A percentile compares a stretch with the other conserved stretches of the same genome.
phyloP scores from a whole-genome alignment of 35 echinoderm and acorn worm genomes.

The Nesometra sesokonis region DNA sequence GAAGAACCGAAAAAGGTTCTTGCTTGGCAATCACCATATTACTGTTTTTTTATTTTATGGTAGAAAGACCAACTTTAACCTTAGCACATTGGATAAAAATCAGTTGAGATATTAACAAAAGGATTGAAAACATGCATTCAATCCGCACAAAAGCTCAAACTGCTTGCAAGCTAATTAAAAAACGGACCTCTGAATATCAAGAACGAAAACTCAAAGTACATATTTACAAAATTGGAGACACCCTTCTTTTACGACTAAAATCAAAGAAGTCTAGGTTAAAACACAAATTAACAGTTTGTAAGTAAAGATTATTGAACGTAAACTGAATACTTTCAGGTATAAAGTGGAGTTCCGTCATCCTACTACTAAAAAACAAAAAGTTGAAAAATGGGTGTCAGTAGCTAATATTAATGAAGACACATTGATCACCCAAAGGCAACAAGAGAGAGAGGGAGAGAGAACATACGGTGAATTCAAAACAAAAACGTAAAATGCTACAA shows the following conservation, averaged over 20 bases:
- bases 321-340: neutral
- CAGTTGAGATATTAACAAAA: neutral
- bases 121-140: neutral
- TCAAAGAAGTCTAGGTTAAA: neutral
- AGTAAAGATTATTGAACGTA: constrained; percentile 1
- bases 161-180: neutral
- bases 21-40: constrained; percentile 13
- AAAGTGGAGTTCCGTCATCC: neutral
- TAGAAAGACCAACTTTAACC: neutral
- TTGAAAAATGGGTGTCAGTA: neutral
- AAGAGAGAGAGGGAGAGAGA: constrained; percentile 2
- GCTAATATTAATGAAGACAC: neutral
- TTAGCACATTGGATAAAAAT: neutral
- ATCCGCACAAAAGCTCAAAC: neutral
- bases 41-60: constrained; percentile 12
- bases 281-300: neutral
- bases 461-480: neutral
- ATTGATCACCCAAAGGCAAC: constrained; percentile 1
- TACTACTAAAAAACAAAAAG: neutral
- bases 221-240: neutral
- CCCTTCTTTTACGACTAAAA: neutral
- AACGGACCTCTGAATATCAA: neutral
- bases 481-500: neutral
- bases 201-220: constrained; percentile 10
- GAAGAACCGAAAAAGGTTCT: constrained; percentile 1